Percentiles rank a stretch among this genome's conserved stretches.
Evolutionary conservation across 2,888 invertebrate species (phyloP).

Genomic region (Napeogenes inachia): DNA sequence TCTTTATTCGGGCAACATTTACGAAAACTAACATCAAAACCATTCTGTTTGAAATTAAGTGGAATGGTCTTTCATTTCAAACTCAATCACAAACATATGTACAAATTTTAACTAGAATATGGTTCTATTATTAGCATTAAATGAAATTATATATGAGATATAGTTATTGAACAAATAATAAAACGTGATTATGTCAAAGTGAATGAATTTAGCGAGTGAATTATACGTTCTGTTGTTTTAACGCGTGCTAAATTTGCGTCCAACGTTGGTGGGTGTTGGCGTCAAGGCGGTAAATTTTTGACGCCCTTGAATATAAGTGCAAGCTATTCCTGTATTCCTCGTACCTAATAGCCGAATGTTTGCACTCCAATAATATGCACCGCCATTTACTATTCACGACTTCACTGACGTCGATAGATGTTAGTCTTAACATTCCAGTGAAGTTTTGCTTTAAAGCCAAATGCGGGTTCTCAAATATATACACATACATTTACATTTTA

Average conservation of each 20-base stretch:
- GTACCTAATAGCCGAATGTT: slow-evolving; percentile 27
- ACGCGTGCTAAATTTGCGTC: slow-evolving; percentile 45
- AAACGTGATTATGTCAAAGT: no score
- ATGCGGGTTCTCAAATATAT: not conserved
- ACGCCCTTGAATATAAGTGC: slow-evolving; percentile 44
- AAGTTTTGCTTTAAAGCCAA: slow-evolving; percentile 3
- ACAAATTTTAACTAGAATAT: no score
- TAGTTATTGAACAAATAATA: no score
- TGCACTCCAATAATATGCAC: slow-evolving; percentile 28
- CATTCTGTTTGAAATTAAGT: no score
- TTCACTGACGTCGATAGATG: slow-evolving; percentile 21
- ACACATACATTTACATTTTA: not conserved
- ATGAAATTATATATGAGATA: no score
- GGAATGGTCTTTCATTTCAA: no score
- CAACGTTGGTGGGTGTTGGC: slow-evolving; percentile 26
- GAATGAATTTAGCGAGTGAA: not conserved
- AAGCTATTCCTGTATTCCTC: slow-evolving; percentile 35
- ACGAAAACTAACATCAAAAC: no score
- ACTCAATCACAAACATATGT: no score
- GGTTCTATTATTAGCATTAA: no score
- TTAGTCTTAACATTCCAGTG: slow-evolving; percentile 32
- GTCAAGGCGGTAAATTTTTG: slow-evolving; percentile 27
- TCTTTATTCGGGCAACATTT: no score
- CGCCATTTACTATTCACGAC: slow-evolving; percentile 26
- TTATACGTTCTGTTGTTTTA: slow-evolving; percentile 43